Conservation (phyloP, 2,888 invertebrate species). For the Morpho achilles region DNA sequence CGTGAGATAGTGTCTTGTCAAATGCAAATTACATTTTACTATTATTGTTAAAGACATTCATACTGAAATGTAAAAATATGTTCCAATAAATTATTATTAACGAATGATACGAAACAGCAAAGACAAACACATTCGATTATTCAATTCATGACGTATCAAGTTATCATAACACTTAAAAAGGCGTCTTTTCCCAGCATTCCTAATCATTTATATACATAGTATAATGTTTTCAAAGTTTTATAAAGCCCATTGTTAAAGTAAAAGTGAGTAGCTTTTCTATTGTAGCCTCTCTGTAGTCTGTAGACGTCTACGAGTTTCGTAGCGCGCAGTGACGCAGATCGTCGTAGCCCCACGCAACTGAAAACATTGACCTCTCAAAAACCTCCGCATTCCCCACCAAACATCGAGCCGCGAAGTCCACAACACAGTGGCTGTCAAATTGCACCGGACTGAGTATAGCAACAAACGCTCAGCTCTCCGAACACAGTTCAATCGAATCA, state of each 20-base stretch:
- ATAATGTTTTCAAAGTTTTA: background rate
- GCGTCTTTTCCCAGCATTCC: no score
- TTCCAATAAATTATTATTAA: no score
- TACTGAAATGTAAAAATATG: no score
- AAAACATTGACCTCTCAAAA: constrained; percentile 54
- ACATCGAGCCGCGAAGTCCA: constrained; percentile 24
- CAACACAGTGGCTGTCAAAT: constrained; percentile 20
- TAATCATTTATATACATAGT: background rate
- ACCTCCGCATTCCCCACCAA: constrained; percentile 46
- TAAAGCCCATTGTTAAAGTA: no score
- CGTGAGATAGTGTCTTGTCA: no score
- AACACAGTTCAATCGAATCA: constrained; percentile 22
- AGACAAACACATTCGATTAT: no score
- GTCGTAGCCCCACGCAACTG: constrained; percentile 57
- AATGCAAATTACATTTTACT: no score
- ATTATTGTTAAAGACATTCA: no score
- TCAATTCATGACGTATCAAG: no score
- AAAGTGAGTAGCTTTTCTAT: constrained; percentile 1
- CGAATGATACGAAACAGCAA: no score
- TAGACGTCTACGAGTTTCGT: constrained; percentile 68
- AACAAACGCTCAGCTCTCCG: constrained; percentile 12
- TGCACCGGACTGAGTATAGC: constrained; percentile 26
- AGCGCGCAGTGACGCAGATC: constrained; percentile 62
- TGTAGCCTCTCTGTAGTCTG: constrained; percentile 35
- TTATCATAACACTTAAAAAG: no score